A percentile compares a stretch with the other conserved stretches of the same genome.
Evolutionary conservation across 1,140 invertebrate species (phyloP).

Genomic region (Augochlora pura): DNA sequence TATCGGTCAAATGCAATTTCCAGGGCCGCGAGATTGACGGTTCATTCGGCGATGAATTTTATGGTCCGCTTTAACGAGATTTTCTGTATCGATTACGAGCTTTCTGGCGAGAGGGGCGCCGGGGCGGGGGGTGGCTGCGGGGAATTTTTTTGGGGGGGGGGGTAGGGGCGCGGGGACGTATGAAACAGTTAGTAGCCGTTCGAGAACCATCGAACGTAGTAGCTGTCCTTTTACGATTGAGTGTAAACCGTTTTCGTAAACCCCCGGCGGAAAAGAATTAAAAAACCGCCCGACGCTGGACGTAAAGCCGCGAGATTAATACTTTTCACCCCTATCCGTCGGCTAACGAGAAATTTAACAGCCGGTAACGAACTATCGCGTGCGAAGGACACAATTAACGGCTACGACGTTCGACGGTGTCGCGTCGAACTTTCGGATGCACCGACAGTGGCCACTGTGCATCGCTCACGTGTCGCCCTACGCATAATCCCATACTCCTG

Average conservation of each 20-base stretch:
- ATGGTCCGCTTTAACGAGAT: neutral
- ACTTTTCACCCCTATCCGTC: constrained; percentile 30
- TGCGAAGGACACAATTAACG: constrained; percentile 30
- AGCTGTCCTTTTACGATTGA: constrained; percentile 42
- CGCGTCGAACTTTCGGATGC: constrained; percentile 10
- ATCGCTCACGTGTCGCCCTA: constrained; percentile 47
- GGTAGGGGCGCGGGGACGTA: no score
- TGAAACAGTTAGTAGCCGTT: neutral
- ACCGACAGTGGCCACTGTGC: neutral
- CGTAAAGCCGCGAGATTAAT: constrained; percentile 29
- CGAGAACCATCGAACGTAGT: neutral
- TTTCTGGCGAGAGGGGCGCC: neutral
- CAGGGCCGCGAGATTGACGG: constrained; percentile 9
- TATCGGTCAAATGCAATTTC: constrained; percentile 1
- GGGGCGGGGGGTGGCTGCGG: neutral
- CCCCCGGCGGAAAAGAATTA: constrained; percentile 9
- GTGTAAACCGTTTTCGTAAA: constrained; percentile 40
- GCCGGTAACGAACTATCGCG: constrained; percentile 44
- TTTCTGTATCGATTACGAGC: constrained; percentile 16
- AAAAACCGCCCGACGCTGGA: neutral
- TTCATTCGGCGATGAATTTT: constrained; percentile 13
- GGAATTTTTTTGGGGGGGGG: neutral
- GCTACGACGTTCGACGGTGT: constrained; percentile 20
- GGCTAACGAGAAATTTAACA: constrained; percentile 36
- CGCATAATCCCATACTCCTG: constrained; percentile 38